phyloP scores from a whole-genome alignment of 2,888 invertebrate species.

The Pyrochroa serraticornis region DNA sequence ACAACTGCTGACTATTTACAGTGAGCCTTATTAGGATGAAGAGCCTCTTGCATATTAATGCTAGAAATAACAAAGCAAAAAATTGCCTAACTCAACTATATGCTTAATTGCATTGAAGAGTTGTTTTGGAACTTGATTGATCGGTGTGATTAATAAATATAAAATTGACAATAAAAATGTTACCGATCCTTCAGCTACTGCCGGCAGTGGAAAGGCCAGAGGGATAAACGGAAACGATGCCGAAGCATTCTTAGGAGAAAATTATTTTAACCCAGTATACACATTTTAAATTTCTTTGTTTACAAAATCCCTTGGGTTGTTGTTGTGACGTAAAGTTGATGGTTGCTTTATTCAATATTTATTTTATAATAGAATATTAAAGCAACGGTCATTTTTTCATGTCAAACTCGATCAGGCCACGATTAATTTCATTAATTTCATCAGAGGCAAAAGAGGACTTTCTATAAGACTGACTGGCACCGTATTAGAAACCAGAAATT shows the following conservation, averaged over 20 bases:
- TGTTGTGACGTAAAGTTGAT: constrained; percentile 23
- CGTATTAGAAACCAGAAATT: neutral
- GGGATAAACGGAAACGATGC: constrained; percentile 14
- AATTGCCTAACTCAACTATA: too few relatives aligned
- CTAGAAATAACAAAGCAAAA: too few relatives aligned
- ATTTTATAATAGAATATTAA: constrained; percentile 15
- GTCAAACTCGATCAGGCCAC: neutral
- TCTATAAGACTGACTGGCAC: too few relatives aligned
- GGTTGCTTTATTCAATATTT: constrained; percentile 20
- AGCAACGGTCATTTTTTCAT: neutral
- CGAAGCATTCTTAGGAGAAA: constrained; percentile 17
- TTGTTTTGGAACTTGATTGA: too few relatives aligned
- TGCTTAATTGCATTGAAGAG: too few relatives aligned
- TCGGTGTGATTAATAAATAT: too few relatives aligned
- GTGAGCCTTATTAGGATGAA: too few relatives aligned
- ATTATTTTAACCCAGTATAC: constrained; percentile 23
- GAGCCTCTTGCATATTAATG: too few relatives aligned
- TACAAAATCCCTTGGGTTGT: constrained; percentile 23
- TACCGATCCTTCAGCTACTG: too few relatives aligned
- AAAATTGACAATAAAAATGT: too few relatives aligned
- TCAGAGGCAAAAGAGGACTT: neutral
- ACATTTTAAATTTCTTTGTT: constrained; percentile 26
- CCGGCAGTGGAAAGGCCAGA: constrained; percentile 3
- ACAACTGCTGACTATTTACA: too few relatives aligned
- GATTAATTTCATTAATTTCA: too few relatives aligned